Evolutionary conservation across 2,888 invertebrate species (phyloP).

Genomic region (Volucella inflata): DNA sequence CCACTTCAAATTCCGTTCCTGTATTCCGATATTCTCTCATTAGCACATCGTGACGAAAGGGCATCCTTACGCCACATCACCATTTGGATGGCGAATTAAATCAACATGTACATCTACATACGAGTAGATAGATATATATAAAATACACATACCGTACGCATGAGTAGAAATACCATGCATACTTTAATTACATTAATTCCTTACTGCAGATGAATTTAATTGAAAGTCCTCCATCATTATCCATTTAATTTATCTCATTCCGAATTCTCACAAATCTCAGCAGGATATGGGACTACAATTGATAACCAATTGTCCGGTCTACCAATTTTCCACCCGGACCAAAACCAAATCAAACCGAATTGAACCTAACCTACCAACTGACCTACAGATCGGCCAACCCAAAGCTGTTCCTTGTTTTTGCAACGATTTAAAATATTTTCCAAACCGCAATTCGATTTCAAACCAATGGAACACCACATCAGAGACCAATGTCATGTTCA

Average conservation of each 20-base stretch:
- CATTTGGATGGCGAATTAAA: conserved; percentile 14
- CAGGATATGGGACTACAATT: conserved; percentile 49
- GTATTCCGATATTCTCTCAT: no score
- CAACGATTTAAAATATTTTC: conserved; percentile 54
- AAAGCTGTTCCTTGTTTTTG: conserved; percentile 21
- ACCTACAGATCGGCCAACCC: no score
- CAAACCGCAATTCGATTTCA: conserved; percentile 49
- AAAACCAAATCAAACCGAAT: neutral
- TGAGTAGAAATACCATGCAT: neutral
- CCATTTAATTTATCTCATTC: conserved; percentile 65
- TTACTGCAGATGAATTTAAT: conserved; percentile 63
- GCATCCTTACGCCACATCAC: no score
- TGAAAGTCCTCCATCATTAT: conserved; percentile 58
- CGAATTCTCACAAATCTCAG: conserved; percentile 41
- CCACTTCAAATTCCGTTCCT: no score
- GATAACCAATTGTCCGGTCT: conserved; percentile 62
- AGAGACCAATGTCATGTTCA: conserved; percentile 45
- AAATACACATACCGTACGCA: conserved; percentile 1
- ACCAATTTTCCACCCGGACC: conserved; percentile 4
- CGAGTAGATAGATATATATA: no score
- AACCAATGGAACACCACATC: conserved; percentile 44
- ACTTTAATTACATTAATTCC: conserved; percentile 31
- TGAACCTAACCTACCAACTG: neutral
- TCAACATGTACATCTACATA: conserved; percentile 11
- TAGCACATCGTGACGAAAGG: no score